Base-by-base conservation (phyloP, 2,797 vertebrate species). In the Enoplosus armatus region DNA sequence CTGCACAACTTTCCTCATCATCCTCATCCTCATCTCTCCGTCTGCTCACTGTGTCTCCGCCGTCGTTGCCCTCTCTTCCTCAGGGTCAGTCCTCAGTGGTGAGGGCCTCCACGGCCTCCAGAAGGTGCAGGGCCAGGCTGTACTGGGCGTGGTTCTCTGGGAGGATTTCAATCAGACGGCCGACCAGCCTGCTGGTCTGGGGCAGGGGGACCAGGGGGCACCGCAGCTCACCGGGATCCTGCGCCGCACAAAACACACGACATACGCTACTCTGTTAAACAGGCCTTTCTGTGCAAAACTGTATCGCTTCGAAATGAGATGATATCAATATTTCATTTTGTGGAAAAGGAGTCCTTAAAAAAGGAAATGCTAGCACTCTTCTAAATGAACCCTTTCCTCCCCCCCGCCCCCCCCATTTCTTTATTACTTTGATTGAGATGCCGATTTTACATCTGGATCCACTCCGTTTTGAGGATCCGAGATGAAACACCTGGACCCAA, bases 141-240 rank as follows among this genome's bases (percentile, higher is more conserved):
- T 99, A 99, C 92, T 99, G 98, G 58, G 96, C 97, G 0, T 99
- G 98, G 56, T 97, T 98, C 88, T 99, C 98, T 0, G 98, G 98
- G 33, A 99, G 93, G 69, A 98, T 96, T 92, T 99, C 98, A 0
- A 98, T 93, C 18, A 99, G 94, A 60, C 93, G 97, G 78, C 95
- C 93, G 7, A 99, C 96, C 53, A 99, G 95, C 31, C 93, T 95
- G 62, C 95, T 96, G 55, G 96, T 98, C 47, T 95, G 93, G 18
- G 92, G 51, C 80, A 99, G 92, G 8, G 98, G 96, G 75, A 98
- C 96, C 4, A 96, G 91, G 1, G 95, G 93, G 3, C 96, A 97
- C 22, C 97, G 95, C 86, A 99, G 95, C 82, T 98, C 97, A 22
- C 96, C 94, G 61, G 98, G 96, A 80, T 99, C 96, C 98, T 99